Base-by-base conservation (phyloP, 2,113 vertebrate genomes). In the Arizona elegans region DNA sequence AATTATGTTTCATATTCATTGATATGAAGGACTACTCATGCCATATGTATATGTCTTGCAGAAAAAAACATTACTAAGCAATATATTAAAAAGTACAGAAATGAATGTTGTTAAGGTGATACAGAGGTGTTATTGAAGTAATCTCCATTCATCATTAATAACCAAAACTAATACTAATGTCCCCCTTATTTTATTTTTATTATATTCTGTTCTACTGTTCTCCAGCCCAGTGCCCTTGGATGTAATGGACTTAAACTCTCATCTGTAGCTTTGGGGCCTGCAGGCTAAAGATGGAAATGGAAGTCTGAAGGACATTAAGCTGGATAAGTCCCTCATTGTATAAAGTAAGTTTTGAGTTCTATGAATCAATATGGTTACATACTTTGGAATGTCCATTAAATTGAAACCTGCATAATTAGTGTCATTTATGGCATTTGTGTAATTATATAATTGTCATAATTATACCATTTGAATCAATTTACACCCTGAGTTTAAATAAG, bases 51-150 rank as follows among this genome's bases (percentile, higher is more conserved):
- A 29, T 86, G 70, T 55, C 43, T 58, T 19, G 24, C 50, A 81
- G 53, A 21, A 13, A 26, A 26, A 54, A 88, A n/a, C 19, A 90
- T 26, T 29, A 15, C 65, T 91, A 87, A 59, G 87, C 12, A 86
- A 92, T 95, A 91, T 94, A 95, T 93, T 95, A 96, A 21, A 81
- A 96, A 96, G 94, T 92, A 95, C 87, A 95, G 95, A 13, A 94
- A 88, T 90, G 94, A 96, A 94, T 94, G 93, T 95, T 94, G 94
- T 94, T 95, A 95, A 97, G 93, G 93, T 94, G 59, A 88, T 94
- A 93, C 62, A 81, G 33, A 38, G 89, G 65, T 96, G 94, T 65
- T 89, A 92, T 89, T 96, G 91, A 96, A 91, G 93, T 96, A 59
- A 59, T 94, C 93, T 52, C 93, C 92, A 95, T 93, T 93, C 94